Conservation (phyloP, 2,113 vertebrate genomes). For the Dasyurus viverrinus region DNA sequence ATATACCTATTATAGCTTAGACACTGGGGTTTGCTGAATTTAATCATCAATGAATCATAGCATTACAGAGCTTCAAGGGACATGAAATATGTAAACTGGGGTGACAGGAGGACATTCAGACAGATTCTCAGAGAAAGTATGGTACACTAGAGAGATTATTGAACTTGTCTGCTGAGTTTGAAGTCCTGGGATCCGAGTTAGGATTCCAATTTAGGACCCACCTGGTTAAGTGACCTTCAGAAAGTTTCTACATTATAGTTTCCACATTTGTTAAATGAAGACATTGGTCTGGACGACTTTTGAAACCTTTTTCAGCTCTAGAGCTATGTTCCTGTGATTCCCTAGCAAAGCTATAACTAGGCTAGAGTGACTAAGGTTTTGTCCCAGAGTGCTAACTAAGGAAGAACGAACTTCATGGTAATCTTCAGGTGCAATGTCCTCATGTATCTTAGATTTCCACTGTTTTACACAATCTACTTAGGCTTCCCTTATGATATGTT, state of each 20-base stretch:
- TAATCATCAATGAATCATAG: constrained; percentile 1
- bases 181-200: neutral
- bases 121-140: neutral
- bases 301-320: neutral
- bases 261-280: neutral
- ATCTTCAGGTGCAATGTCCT: neutral
- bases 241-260: neutral
- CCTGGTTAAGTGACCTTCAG: neutral
- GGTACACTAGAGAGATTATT: neutral
- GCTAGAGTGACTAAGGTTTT: neutral
- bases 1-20: neutral
- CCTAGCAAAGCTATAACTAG: neutral
- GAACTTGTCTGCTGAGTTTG: neutral
- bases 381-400: neutral
- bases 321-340: neutral
- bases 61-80: neutral
- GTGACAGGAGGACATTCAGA: neutral
- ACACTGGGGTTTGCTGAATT: neutral
- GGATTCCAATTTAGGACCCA: neutral
- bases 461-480: neutral
- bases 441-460: neutral
- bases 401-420: neutral
- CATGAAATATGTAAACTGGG: neutral
- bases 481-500: neutral
- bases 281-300: no score